Evolutionary conservation across 2,113 vertebrate genomes (phyloP).

Genomic region (Spea bombifrons): DNA sequence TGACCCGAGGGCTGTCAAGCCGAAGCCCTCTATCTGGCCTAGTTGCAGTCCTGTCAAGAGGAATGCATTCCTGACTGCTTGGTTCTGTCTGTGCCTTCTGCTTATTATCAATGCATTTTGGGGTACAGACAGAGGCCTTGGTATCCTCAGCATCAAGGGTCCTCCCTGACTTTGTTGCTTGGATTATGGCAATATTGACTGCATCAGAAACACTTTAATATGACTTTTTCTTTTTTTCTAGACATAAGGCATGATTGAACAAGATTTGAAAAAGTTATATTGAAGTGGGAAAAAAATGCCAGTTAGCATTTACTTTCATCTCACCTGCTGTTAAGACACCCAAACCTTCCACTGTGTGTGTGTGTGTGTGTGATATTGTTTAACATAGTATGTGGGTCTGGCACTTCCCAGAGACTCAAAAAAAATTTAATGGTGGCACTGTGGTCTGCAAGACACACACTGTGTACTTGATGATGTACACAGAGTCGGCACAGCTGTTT

Average conservation of each 20-base stretch:
- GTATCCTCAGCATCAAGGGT: no score
- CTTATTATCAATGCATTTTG: no score
- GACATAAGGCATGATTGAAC: neutral
- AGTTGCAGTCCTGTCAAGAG: no score
- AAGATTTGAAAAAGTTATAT: neutral
- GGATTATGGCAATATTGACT: no score
- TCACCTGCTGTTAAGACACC: conserved; percentile 36
- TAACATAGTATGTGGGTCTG: conserved; percentile 43
- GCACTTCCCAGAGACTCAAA: conserved; percentile 34
- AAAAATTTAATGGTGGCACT: conserved; percentile 35
- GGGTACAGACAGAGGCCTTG: no score
- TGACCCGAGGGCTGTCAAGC: no score
- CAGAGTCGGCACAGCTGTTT: conserved; percentile 35
- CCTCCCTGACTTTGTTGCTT: no score
- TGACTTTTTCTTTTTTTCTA: neutral
- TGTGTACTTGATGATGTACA: conserved; percentile 38
- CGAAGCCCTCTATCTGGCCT: no score
- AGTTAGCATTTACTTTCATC: conserved; percentile 8
- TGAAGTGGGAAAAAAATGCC: conserved; percentile 18
- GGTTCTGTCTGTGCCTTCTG: no score
- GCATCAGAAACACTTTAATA: neutral
- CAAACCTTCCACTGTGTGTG: conserved; percentile 38
- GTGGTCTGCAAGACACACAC: conserved; percentile 38
- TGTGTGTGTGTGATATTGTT: conserved; percentile 22
- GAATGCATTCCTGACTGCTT: no score